Conservation (phyloP, 2,888 invertebrate genomes). For the Bellardia pandia region DNA sequence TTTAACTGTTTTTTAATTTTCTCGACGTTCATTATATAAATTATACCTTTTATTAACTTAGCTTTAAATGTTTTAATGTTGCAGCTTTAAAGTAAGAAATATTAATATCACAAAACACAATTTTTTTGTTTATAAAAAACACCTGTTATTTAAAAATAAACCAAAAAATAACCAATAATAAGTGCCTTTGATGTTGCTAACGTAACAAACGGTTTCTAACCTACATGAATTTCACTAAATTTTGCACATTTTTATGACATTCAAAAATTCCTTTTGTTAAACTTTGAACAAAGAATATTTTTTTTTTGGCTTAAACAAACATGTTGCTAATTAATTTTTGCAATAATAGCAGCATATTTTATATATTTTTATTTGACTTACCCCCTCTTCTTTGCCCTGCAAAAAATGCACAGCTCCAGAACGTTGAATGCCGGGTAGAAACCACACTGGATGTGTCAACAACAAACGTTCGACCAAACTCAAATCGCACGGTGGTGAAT, state of each 20-base stretch:
- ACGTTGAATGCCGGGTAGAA: conserved; percentile 95
- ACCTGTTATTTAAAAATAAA: background rate
- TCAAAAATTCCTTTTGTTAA: conserved; percentile 46
- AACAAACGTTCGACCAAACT: conserved; percentile 94
- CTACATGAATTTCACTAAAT: background rate
- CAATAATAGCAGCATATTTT: background rate
- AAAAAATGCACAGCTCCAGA: conserved; percentile 97
- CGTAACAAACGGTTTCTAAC: background rate
- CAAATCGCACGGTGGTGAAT: conserved; percentile 91
- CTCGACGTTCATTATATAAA: too few species aligned
- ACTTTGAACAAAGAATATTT: conserved; percentile 20
- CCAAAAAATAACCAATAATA: background rate
- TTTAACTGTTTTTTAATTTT: too few species aligned
- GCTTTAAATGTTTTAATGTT: too few species aligned
- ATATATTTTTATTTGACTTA: conserved; percentile 84
- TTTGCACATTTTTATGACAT: conserved; percentile 11
- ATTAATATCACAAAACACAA: too few species aligned
- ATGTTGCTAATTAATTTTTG: conserved; percentile 68
- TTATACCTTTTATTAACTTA: too few species aligned
- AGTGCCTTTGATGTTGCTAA: conserved; percentile 42
- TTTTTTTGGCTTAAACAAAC: conserved; percentile 17
- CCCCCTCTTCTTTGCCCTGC: conserved; percentile 96
- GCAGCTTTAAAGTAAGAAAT: too few species aligned
- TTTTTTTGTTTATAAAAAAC: background rate
- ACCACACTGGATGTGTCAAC: conserved; percentile 97